phyloP scores from a whole-genome alignment of 2,888 invertebrate genomes.

The Plebejus melissa region DNA sequence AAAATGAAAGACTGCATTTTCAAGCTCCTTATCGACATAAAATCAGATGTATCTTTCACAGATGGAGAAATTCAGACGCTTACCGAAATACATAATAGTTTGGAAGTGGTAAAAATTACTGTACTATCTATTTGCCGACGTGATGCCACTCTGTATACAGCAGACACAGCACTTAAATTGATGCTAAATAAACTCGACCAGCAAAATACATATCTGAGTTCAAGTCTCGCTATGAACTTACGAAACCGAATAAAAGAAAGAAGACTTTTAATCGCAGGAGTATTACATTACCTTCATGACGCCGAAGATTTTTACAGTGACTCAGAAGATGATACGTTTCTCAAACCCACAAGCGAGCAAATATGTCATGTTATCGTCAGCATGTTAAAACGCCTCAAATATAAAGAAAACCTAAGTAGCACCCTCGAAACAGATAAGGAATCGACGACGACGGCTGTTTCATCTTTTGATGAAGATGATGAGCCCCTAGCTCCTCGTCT shows the following conservation, averaged over 20 bases:
- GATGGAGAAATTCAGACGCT: slow-evolving; percentile 9
- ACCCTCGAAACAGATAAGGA: background rate
- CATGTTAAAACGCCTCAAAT: background rate
- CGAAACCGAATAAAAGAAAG: background rate
- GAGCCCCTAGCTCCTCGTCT: background rate
- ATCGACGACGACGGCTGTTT: background rate
- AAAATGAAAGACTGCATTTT: slow-evolving; percentile 36
- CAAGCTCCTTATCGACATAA: slow-evolving; percentile 37
- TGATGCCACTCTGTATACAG: slow-evolving; percentile 4
- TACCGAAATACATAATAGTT: background rate
- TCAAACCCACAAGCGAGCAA: background rate
- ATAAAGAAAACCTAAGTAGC: background rate
- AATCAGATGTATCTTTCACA: slow-evolving; percentile 2
- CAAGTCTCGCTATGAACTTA: background rate
- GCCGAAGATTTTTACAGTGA: background rate
- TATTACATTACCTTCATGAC: background rate
- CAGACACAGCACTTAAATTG: background rate
- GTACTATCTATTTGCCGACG: background rate
- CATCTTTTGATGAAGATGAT: slow-evolving; percentile 7
- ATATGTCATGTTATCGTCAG: background rate
- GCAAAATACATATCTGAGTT: background rate
- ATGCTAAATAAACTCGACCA: background rate
- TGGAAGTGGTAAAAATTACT: slow-evolving; percentile 4
- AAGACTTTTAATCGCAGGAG: background rate
- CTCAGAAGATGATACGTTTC: background rate